Evolutionary conservation across 2,113 vertebrate genomes (phyloP).

Genomic region (Chaetops frenatus): DNA sequence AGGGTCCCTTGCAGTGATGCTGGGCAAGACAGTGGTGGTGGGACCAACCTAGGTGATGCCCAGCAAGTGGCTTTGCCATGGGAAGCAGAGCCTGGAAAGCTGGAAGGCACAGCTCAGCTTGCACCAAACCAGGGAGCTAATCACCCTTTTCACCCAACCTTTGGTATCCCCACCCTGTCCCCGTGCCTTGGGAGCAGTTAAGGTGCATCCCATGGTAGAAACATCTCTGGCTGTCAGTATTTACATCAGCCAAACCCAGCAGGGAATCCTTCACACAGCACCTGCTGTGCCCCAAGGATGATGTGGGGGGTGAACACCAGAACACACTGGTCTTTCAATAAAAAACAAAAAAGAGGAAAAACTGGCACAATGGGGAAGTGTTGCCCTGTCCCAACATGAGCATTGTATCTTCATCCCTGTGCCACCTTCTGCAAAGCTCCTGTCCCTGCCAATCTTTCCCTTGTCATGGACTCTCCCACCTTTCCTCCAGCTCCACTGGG

Average conservation of each 20-base stretch:
- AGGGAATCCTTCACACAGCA: neutral
- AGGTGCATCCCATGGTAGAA: too few species aligned
- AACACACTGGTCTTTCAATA: neutral
- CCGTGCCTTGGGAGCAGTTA: fast-evolving
- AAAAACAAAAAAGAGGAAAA: neutral
- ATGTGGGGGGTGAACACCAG: fast-evolving
- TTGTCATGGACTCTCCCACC: neutral
- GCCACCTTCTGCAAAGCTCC: neutral
- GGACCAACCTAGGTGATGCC: fast-evolving
- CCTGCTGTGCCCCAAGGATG: neutral
- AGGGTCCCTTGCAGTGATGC: neutral
- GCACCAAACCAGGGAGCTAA: neutral
- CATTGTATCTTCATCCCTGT: fast-evolving
- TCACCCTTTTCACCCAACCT: neutral
- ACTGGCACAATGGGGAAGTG: fast-evolving
- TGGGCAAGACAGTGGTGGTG: neutral
- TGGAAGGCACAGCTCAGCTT: neutral
- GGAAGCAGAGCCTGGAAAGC: neutral
- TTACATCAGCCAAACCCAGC: neutral
- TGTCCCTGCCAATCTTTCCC: too few species aligned
- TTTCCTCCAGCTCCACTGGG: neutral
- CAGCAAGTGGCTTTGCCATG: neutral
- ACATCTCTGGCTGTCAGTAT: neutral
- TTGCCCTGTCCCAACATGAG: neutral
- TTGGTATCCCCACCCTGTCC: fast-evolving